phyloP scores from a whole-genome alignment of 37 sponge, comb jelly and placozoan genomes.

The Geodia barretti region DNA sequence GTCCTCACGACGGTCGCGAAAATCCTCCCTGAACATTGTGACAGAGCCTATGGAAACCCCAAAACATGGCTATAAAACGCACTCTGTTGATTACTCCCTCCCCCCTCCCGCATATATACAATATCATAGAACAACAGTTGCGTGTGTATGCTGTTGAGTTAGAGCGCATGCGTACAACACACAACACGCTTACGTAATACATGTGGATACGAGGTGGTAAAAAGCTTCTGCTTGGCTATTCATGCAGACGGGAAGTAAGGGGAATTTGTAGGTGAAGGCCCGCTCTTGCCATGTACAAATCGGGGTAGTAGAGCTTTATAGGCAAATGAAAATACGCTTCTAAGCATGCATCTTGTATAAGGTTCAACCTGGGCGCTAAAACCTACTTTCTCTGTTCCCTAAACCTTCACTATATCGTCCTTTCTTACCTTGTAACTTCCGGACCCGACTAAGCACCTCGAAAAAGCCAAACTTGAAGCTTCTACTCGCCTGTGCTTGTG shows the following conservation, averaged over 20 bases:
- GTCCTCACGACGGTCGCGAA: slow-evolving; percentile 1
- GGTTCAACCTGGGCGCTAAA: not conserved
- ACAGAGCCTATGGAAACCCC: too few relatives aligned
- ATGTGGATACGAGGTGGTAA: not conserved
- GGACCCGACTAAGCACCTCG: not conserved
- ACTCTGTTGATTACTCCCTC: too few relatives aligned
- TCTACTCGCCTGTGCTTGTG: not conserved
- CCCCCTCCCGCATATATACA: too few relatives aligned
- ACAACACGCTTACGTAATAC: too few relatives aligned
- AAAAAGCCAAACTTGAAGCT: not conserved
- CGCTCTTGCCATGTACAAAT: not conserved
- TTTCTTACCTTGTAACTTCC: not conserved
- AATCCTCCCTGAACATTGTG: slow-evolving; percentile 39
- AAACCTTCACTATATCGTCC: not conserved
- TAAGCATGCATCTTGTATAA: too few relatives aligned
- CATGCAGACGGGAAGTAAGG: slow-evolving; percentile 1
- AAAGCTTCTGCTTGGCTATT: not conserved
- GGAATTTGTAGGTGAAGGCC: not conserved
- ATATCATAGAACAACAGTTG: too few relatives aligned
- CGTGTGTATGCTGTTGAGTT: too few relatives aligned
- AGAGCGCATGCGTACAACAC: too few relatives aligned
- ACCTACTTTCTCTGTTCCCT: not conserved
- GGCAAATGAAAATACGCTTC: too few relatives aligned
- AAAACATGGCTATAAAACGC: too few relatives aligned
- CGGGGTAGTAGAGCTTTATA: too few relatives aligned